These are phyloP conservation scores for Lemur catta DNA, from an alignment of 2,797 vertebrate species.

Conservation along the genomic window DNA sequence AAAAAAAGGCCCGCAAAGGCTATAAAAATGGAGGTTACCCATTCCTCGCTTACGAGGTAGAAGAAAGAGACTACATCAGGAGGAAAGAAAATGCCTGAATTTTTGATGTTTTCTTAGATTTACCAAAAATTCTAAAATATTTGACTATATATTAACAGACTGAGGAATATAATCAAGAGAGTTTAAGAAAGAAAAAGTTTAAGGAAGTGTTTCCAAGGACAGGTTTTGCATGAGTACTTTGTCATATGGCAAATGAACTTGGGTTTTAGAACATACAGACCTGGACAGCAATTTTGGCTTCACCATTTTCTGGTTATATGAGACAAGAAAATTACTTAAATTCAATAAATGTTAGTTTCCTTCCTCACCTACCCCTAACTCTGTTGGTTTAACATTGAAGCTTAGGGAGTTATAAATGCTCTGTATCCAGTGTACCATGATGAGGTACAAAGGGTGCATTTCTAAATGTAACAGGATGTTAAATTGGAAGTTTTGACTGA, in stretches of 20 bases:
- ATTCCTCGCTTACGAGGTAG: neutral
- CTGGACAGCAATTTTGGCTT: neutral
- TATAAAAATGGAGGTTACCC: slow-evolving; percentile 41
- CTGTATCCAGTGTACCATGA: neutral
- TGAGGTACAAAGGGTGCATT: slow-evolving; percentile 24
- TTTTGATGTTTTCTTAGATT: slow-evolving; percentile 16
- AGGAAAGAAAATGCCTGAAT: neutral
- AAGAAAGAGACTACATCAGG: neutral
- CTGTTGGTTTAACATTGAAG: neutral
- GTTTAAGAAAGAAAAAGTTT: slow-evolving; percentile 22
- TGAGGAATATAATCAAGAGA: neutral
- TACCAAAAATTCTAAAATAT: slow-evolving; percentile 15
- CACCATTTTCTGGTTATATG: neutral
- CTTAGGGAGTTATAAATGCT: neutral
- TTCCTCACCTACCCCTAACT: neutral
- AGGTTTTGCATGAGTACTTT: slow-evolving; percentile 7
- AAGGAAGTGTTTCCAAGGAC: slow-evolving; percentile 22
- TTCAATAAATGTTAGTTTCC: neutral
- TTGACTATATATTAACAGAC: slow-evolving; percentile 45
- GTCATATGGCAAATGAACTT: neutral
- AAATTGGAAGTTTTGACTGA: slow-evolving; percentile 47
- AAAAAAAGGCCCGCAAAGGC: slow-evolving; percentile 59
- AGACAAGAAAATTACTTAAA: slow-evolving; percentile 43
- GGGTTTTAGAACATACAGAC: neutral
- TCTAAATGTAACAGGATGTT: slow-evolving; percentile 37